Evolutionary conservation across 1,140 invertebrate species (phyloP).

Genomic region (Nomia melanderi): DNA sequence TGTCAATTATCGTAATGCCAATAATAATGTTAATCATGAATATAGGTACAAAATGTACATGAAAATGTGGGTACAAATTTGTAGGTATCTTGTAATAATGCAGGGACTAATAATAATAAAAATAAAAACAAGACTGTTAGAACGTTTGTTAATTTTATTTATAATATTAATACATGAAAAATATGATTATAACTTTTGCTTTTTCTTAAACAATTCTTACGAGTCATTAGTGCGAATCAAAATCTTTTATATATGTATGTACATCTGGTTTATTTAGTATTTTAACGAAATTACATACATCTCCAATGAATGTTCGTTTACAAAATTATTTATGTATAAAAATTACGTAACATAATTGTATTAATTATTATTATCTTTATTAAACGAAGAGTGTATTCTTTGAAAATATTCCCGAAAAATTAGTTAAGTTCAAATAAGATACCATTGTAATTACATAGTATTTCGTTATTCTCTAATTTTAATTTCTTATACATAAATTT

Average conservation of each 20-base stretch:
- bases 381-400: neutral
- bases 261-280: neutral
- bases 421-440: neutral
- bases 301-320: neutral
- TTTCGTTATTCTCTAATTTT: neutral
- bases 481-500: neutral
- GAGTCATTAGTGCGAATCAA: neutral
- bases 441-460: too few species aligned
- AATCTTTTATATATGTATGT: neutral
- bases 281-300: neutral
- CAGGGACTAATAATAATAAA: too few species aligned
- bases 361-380: constrained; percentile 46
- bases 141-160: neutral
- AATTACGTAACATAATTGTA: constrained; percentile 30
- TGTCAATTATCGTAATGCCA: too few species aligned
- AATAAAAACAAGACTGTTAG: neutral
- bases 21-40: too few species aligned
- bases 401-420: neutral
- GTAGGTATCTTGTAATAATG: too few species aligned
- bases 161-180: neutral
- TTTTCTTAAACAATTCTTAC: neutral
- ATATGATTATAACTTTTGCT: neutral
- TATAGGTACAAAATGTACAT: too few species aligned
- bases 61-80: too few species aligned
- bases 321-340: constrained; percentile 21